phyloP scores from a whole-genome alignment of 2,888 invertebrate species.

The Lottia gigantea region DNA sequence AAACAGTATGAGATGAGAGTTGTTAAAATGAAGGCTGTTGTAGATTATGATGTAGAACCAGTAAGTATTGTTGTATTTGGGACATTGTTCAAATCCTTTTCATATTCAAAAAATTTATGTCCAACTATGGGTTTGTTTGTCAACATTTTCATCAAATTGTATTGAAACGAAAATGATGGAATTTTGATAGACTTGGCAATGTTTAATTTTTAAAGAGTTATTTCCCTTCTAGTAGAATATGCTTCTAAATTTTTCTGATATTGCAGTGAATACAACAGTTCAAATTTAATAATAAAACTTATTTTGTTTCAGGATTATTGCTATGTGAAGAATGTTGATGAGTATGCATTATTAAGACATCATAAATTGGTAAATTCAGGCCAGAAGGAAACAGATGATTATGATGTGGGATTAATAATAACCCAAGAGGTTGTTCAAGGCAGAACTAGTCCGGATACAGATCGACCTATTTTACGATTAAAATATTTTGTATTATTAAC shows the following conservation, averaged over 20 bases:
- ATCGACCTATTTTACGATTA: slow-evolving; percentile 69
- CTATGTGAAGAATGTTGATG: slow-evolving; percentile 68
- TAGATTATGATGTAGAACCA: slow-evolving; percentile 35
- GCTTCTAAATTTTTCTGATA: too few relatives aligned
- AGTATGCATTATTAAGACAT: slow-evolving; percentile 76
- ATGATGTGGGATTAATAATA: slow-evolving; percentile 77
- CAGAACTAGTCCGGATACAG: slow-evolving; percentile 27
- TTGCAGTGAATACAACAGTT: too few relatives aligned
- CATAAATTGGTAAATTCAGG: slow-evolving; percentile 72
- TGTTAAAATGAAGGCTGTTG: slow-evolving; percentile 73
- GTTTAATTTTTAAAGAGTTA: too few relatives aligned
- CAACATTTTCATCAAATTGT: too few relatives aligned
- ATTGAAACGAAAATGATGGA: too few relatives aligned
- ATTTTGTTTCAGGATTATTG: slow-evolving; percentile 38
- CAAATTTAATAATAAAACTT: too few relatives aligned
- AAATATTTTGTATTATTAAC: slow-evolving; percentile 76
- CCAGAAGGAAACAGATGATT: slow-evolving; percentile 74
- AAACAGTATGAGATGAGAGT: slow-evolving; percentile 77
- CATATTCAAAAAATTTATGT: too few relatives aligned
- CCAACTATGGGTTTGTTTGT: too few relatives aligned
- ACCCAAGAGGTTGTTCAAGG: slow-evolving; percentile 69
- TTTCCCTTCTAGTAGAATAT: too few relatives aligned
- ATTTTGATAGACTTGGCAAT: too few relatives aligned
- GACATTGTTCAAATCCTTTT: too few relatives aligned
- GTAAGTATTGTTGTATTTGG: slow-evolving; percentile 21